phyloP scores from a whole-genome alignment of 2,113 vertebrate species.

The Furnarius figulus region DNA sequence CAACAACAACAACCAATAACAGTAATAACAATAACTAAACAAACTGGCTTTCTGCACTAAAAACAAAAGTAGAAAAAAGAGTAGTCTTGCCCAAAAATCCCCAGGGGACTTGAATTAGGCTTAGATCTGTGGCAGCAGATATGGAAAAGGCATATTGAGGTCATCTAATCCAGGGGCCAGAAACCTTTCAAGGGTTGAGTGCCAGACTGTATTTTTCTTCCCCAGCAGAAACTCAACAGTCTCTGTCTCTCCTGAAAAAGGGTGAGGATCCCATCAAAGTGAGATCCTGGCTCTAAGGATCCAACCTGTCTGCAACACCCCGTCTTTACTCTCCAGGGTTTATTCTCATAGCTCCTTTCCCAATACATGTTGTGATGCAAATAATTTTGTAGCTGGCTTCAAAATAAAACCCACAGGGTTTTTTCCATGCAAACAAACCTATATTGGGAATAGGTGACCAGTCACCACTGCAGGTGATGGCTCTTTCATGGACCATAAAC shows the following conservation, averaged over 20 bases:
- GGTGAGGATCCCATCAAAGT: background rate
- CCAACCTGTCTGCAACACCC: background rate
- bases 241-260: background rate
- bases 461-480: background rate
- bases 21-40: background rate
- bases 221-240: background rate
- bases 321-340: background rate
- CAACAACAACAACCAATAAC: background rate
- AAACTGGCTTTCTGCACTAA: background rate
- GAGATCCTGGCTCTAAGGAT: background rate
- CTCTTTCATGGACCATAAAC: background rate
- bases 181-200: conserved; percentile 31
- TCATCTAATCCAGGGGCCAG: conserved; percentile 27
- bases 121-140: conserved; percentile 4
- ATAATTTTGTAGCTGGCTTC: background rate
- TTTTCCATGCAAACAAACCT: background rate
- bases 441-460: background rate
- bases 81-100: background rate
- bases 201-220: conserved; percentile 42
- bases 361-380: background rate
- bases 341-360: background rate
- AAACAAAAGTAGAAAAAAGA: background rate
- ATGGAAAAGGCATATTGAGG: conserved; percentile 29
- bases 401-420: background rate
- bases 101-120: background rate